These are phyloP conservation scores for Nephila pilipes DNA, from an alignment of 1,140 invertebrate genomes.

Conservation along the genomic window DNA sequence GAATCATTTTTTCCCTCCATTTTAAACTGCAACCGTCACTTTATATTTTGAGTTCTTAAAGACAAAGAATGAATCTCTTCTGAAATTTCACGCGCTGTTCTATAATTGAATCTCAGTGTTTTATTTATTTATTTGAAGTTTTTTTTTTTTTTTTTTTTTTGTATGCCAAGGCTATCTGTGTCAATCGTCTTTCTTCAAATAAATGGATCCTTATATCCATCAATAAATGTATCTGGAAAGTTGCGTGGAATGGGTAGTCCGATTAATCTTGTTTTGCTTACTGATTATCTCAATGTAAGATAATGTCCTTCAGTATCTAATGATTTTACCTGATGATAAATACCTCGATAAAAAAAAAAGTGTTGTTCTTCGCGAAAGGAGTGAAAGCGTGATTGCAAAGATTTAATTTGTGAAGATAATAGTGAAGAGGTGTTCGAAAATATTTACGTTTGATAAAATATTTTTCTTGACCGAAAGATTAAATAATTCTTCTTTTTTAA, in stretches of 20 bases:
- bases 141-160: neutral
- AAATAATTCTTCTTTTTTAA: neutral
- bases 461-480: neutral
- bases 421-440: neutral
- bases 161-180: neutral
- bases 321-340: neutral
- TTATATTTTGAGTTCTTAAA: slow-evolving; percentile 26
- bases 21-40: neutral
- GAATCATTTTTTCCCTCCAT: neutral
- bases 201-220: neutral
- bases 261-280: neutral
- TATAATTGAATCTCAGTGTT: neutral
- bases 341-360: neutral
- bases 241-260: neutral
- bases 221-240: neutral
- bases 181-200: neutral
- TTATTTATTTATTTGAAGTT: no score
- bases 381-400: neutral
- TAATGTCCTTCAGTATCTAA: neutral
- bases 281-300: neutral
- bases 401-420: neutral
- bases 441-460: neutral
- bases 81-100: slow-evolving; percentile 15
- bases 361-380: neutral
- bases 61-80: slow-evolving; percentile 17